A percentile compares a stretch with the other conserved stretches of the same genome.
Conservation (phyloP, 2,888 invertebrate species). For the Netelia fuscicornis region DNA sequence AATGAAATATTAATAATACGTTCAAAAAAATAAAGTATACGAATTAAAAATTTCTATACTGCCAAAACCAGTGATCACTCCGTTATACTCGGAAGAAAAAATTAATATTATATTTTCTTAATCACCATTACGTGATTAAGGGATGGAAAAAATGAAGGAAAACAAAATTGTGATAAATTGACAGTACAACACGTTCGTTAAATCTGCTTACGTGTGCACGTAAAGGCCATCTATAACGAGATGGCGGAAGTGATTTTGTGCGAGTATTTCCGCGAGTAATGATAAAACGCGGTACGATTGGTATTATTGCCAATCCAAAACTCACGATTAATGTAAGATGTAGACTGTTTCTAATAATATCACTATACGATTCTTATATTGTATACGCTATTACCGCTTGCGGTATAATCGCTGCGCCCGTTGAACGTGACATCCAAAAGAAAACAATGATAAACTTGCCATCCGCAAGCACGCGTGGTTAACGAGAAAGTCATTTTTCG, state of each 20-base stretch:
- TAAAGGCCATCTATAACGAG: neutral
- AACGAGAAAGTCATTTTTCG: neutral
- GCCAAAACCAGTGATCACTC: too few species aligned
- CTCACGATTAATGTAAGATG: conserved; percentile 36
- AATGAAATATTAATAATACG: too few species aligned
- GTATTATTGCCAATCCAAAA: conserved; percentile 15
- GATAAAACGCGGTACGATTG: conserved; percentile 16
- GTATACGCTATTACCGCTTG: neutral
- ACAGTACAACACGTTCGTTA: neutral
- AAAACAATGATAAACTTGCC: conserved; percentile 3
- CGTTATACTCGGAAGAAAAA: too few species aligned
- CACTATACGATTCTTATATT: conserved; percentile 10
- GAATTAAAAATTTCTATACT: too few species aligned
- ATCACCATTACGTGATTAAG: too few species aligned
- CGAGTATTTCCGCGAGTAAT: neutral
- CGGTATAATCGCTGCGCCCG: neutral
- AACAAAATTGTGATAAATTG: neutral
- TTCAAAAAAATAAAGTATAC: too few species aligned
- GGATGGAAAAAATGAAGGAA: neutral
- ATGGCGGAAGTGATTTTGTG: neutral
- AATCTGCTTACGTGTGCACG: neutral
- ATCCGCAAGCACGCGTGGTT: neutral
- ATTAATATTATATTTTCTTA: too few species aligned
- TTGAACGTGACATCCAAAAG: conserved; percentile 42
- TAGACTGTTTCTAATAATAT: conserved; percentile 32